Conservation (phyloP, 2,888 invertebrate genomes). For the Melanargia galathea region DNA sequence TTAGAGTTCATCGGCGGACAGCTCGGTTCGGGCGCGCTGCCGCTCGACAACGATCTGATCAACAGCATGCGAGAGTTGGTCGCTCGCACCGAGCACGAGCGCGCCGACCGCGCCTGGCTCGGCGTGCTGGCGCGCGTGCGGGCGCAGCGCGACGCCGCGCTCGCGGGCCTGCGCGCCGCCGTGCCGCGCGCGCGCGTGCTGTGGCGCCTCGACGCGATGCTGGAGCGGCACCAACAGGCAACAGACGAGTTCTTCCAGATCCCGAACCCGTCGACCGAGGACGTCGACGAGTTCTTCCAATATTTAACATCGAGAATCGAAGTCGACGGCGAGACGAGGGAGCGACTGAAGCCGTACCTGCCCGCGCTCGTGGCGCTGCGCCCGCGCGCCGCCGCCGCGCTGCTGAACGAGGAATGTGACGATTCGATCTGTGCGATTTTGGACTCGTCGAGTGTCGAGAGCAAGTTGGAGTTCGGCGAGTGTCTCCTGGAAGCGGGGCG, state of each 20-base stretch:
- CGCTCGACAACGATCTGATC: conserved; percentile 62
- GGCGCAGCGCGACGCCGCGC: conserved; percentile 45
- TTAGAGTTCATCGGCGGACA: conserved; percentile 70
- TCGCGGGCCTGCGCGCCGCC: conserved; percentile 44
- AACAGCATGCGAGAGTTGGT: conserved; percentile 55
- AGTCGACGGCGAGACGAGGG: conserved; percentile 44
- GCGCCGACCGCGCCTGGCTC: conserved; percentile 68
- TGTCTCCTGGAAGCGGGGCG: conserved; percentile 55
- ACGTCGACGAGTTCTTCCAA: conserved; percentile 68
- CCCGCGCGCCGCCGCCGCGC: conserved; percentile 61
- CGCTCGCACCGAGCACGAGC: conserved; percentile 54
- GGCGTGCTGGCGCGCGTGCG: conserved; percentile 51
- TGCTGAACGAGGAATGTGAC: conserved; percentile 54
- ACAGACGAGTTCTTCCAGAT: conserved; percentile 61
- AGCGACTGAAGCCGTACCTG: conserved; percentile 50
- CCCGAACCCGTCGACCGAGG: conserved; percentile 53
- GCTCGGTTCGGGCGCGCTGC: conserved; percentile 62
- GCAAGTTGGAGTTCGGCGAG: conserved; percentile 57
- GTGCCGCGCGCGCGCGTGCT: conserved; percentile 57
- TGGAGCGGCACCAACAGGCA: conserved; percentile 52
- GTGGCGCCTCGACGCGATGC: conserved; percentile 58
- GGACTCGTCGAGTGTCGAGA: conserved; percentile 44
- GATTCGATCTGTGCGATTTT: conserved; percentile 49
- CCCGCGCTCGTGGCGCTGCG: conserved; percentile 55
- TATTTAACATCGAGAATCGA: conserved; percentile 55